Evolutionary conservation across 2,888 invertebrate genomes (phyloP).

Genomic region (Brachyptera risi): DNA sequence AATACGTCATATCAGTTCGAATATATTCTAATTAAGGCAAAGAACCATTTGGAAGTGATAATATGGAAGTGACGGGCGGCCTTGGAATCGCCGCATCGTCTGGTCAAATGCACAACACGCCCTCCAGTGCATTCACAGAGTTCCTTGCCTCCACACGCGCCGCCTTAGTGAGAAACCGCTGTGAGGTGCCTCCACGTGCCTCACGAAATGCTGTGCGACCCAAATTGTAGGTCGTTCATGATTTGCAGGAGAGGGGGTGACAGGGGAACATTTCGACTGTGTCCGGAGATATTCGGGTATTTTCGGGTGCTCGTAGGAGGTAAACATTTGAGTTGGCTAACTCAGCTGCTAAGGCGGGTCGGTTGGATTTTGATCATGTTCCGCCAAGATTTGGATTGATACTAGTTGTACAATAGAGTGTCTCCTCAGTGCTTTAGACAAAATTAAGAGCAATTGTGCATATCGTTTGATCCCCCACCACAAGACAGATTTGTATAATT

Average conservation of each 20-base stretch:
- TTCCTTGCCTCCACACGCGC: conserved; percentile 31
- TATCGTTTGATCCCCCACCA: conserved; percentile 1
- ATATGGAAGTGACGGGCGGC: neutral
- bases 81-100: neutral
- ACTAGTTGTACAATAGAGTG: conserved; percentile 15
- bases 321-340: conserved; percentile 35
- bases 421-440: too few relatives aligned
- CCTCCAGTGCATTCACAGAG: conserved; percentile 21
- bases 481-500: neutral
- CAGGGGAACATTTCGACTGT: conserved; percentile 14
- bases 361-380: conserved; percentile 26
- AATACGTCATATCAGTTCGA: too few relatives aligned
- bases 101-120: conserved; percentile 19
- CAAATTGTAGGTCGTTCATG: conserved; percentile 38
- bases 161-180: conserved; percentile 36
- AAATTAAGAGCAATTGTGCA: neutral
- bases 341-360: conserved; percentile 27
- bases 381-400: conserved; percentile 26
- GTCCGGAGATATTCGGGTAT: conserved; percentile 36
- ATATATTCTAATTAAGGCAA: too few relatives aligned
- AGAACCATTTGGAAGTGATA: neutral
- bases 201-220: conserved; percentile 29
- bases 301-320: conserved; percentile 34
- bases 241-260: conserved; percentile 21
- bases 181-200: conserved; percentile 40